Percentiles rank a stretch among this genome's conserved stretches.
Conservation (phyloP, 2,797 vertebrate species). For the Acipenser oxyrinchus region DNA sequence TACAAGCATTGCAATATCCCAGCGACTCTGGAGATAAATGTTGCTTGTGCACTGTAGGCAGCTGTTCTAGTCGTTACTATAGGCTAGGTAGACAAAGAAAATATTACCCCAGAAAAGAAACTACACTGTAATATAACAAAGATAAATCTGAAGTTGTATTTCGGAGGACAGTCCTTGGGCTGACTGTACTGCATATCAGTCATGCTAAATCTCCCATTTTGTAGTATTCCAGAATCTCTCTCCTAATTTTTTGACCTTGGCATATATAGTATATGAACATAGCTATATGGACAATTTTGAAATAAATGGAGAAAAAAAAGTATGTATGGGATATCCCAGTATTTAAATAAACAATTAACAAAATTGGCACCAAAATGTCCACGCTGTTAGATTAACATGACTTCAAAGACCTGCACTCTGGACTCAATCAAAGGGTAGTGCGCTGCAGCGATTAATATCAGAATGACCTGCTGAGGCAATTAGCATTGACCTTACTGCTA, state of each 20-base stretch:
- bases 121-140: neutral
- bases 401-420: constrained; percentile 39
- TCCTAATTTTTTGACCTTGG: too few species aligned
- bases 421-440: neutral
- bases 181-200: too few species aligned
- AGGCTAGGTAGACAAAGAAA: constrained; percentile 33
- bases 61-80: constrained; percentile 37
- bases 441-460: neutral
- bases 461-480: neutral
- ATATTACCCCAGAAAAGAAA: constrained; percentile 34
- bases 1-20: constrained; percentile 38
- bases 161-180: neutral
- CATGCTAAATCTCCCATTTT: too few species aligned
- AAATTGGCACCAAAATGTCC: neutral
- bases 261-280: too few species aligned
- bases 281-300: too few species aligned
- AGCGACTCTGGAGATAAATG: constrained; percentile 39
- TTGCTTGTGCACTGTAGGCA: constrained; percentile 36
- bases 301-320: too few species aligned
- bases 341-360: constrained; percentile 13
- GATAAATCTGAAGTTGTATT: neutral
- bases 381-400: constrained; percentile 37
- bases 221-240: too few species aligned
- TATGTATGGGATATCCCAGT: neutral
- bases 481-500: neutral